These are phyloP conservation scores for Anarsia innoxiella DNA, from an alignment of 2,888 invertebrate species.

Conservation along the genomic window DNA sequence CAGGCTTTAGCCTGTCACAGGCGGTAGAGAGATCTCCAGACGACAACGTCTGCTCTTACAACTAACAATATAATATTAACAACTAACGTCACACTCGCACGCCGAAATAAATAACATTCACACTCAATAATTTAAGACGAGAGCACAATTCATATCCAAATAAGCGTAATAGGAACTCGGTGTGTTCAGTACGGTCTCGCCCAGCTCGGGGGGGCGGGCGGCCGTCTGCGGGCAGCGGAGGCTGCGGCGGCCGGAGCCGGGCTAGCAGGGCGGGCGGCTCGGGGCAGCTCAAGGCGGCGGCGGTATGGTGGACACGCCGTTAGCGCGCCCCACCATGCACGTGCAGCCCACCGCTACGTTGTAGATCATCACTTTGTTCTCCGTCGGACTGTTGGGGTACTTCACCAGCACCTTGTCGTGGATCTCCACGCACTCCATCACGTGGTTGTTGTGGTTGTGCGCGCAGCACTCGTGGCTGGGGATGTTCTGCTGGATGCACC, in stretches of 20 bases:
- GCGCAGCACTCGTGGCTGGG: conserved; percentile 52
- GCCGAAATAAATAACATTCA: too few relatives aligned
- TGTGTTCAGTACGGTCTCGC: too few relatives aligned
- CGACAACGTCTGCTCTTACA: too few relatives aligned
- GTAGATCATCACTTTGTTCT: conserved; percentile 18
- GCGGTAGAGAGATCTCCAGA: too few relatives aligned
- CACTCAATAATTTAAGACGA: too few relatives aligned
- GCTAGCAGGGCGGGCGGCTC: background rate
- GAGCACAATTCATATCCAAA: too few relatives aligned
- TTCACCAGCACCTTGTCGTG: conserved; percentile 55
- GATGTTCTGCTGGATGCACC: conserved; percentile 41
- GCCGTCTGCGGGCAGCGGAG: conserved; percentile 34
- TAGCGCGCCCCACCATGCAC: conserved; percentile 45
- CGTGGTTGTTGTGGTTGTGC: conserved; percentile 39
- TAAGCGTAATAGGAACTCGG: too few relatives aligned
- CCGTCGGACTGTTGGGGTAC: conserved; percentile 27
- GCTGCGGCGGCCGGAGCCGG: background rate
- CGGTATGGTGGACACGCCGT: conserved; percentile 18
- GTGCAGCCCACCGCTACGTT: conserved; percentile 60
- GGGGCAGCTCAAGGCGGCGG: conserved; percentile 15
- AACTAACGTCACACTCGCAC: too few relatives aligned
- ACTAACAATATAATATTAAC: too few relatives aligned
- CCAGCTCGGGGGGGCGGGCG: too few relatives aligned
- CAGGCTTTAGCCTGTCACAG: too few relatives aligned
- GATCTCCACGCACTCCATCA: conserved; percentile 57